Percentiles rank a stretch among this genome's conserved stretches.
Evolutionary conservation across 2,888 invertebrate species (phyloP).

Genomic region (Catotricha subobsoleta): DNA sequence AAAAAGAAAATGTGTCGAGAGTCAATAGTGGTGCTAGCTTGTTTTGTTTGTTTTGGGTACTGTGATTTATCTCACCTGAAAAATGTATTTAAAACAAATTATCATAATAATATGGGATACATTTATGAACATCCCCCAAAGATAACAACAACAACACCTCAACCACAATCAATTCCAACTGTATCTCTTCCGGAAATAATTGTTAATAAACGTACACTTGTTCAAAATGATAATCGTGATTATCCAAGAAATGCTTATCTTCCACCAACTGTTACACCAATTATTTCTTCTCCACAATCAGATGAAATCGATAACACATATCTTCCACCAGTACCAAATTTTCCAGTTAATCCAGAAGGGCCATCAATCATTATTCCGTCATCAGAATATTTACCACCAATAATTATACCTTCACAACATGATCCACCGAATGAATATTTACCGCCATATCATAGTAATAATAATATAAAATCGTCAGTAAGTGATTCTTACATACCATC

Average conservation of each 20-base stretch:
- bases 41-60: too few species aligned
- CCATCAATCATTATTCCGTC: too few species aligned
- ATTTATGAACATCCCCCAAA: not conserved
- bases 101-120: not conserved
- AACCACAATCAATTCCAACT: not conserved
- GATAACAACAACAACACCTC: not conserved
- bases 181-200: conserved; percentile 6
- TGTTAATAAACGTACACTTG: conserved; percentile 1
- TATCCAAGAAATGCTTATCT: not conserved
- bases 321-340: too few species aligned
- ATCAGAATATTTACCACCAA: too few species aligned
- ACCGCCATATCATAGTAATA: too few species aligned
- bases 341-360: too few species aligned
- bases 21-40: not conserved
- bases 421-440: conserved; percentile 6
- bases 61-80: too few species aligned
- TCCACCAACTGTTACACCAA: not conserved
- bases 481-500: too few species aligned
- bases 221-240: not conserved
- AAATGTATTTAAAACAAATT: not conserved
- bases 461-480: too few species aligned
- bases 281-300: too few species aligned
- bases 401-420: too few species aligned
- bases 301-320: too few species aligned
- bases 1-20: not conserved